Evolutionary conservation across 2,113 vertebrate species (phyloP).

Genomic region (Triplophysa siluroides): DNA sequence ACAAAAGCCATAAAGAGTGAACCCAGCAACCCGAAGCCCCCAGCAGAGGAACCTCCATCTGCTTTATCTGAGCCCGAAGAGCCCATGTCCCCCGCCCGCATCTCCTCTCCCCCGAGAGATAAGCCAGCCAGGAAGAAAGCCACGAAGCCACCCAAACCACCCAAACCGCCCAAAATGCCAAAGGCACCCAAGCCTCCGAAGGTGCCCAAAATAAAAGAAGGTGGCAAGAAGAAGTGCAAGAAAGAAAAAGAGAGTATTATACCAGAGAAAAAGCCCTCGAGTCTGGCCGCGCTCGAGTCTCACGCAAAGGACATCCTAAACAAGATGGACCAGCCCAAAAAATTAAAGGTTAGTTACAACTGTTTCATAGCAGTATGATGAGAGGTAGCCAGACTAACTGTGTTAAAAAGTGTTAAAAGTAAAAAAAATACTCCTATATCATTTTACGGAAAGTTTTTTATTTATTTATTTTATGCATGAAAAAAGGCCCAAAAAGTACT

Average conservation of each 20-base stretch:
- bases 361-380: background rate
- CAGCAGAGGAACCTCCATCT: conserved; percentile 78
- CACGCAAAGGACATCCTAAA: conserved; percentile 93
- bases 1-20: conserved; percentile 89
- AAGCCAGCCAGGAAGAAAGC: conserved; percentile 71
- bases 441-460: background rate
- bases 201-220: conserved; percentile 86
- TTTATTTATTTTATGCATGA: background rate
- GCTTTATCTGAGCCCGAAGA: conserved; percentile 81
- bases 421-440: background rate
- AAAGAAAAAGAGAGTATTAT: conserved; percentile 80
- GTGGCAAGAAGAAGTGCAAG: conserved; percentile 91
- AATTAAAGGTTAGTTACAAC: conserved; percentile 80
- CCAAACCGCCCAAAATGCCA: conserved; percentile 79
- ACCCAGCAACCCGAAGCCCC: conserved; percentile 74
- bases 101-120: conserved; percentile 71
- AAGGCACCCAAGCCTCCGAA: conserved; percentile 84
- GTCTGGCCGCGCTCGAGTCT: conserved; percentile 89
- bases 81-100: conserved; percentile 75
- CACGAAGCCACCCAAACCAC: conserved; percentile 66
- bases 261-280: conserved; percentile 82
- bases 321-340: conserved; percentile 95
- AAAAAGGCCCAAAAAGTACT: too few species aligned
- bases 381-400: too few species aligned
- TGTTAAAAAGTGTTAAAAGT: too few species aligned